A percentile compares a stretch with the other conserved stretches of the same genome.
phyloP scores from a whole-genome alignment of 2,797 vertebrate species.

The Myripristis jacobus region DNA sequence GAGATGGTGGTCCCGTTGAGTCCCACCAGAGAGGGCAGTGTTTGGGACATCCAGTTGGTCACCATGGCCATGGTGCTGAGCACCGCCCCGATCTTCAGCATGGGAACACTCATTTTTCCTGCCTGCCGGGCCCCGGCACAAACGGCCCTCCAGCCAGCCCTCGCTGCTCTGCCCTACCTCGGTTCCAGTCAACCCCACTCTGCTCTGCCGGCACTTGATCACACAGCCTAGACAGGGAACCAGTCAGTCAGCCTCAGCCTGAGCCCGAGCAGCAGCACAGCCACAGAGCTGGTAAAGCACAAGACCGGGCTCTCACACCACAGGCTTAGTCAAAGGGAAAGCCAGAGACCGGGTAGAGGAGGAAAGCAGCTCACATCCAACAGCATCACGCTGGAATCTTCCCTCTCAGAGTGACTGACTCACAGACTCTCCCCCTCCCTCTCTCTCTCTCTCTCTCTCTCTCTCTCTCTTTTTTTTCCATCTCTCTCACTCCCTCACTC shows the following conservation, averaged over 20 bases:
- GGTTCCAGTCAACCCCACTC: slow-evolving; percentile 64
- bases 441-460: slow-evolving; percentile 37
- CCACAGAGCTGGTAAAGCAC: slow-evolving; percentile 46
- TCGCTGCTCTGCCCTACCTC: slow-evolving; percentile 69
- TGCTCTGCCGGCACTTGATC: slow-evolving; percentile 23
- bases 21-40: slow-evolving; percentile 92
- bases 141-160: slow-evolving; percentile 61
- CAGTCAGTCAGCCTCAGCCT: slow-evolving; percentile 57
- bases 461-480: slow-evolving; percentile 30
- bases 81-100: slow-evolving; percentile 95
- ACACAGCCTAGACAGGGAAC: slow-evolving; percentile 44
- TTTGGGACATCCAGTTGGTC: slow-evolving; percentile 99
- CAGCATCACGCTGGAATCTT: slow-evolving; percentile 79
- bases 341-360: slow-evolving; percentile 61
- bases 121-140: slow-evolving; percentile 70
- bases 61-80: slow-evolving; percentile 99
- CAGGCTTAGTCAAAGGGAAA: slow-evolving; percentile 57
- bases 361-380: slow-evolving; percentile 77
- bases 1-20: slow-evolving; percentile 91
- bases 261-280: slow-evolving; percentile 48
- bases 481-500: slow-evolving; percentile 45
- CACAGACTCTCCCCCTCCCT: slow-evolving; percentile 60
- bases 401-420: slow-evolving; percentile 77
- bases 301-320: slow-evolving; percentile 46
- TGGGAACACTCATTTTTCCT: slow-evolving; percentile 90